Conservation (phyloP, 30 jellyfish, hydroid and myxozoan genomes). For the Catostylus mosaicus region DNA sequence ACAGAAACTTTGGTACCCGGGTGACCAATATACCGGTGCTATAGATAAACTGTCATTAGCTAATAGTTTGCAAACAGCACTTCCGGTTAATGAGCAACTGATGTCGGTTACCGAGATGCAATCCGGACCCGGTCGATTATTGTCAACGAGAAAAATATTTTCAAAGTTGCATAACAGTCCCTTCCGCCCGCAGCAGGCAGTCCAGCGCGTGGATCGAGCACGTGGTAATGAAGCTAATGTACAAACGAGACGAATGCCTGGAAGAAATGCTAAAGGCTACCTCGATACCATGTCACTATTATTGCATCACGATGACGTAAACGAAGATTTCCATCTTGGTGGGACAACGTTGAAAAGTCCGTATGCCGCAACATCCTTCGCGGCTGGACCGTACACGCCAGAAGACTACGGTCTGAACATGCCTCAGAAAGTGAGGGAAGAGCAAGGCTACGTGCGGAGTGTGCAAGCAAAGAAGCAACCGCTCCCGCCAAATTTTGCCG, state of each 20-base stretch:
- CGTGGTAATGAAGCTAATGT: neutral
- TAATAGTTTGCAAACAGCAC: conserved; percentile 29
- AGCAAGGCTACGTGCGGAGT: conserved; percentile 28
- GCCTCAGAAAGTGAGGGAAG: conserved; percentile 7
- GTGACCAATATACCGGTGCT: conserved; percentile 16
- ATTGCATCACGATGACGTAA: conserved; percentile 12
- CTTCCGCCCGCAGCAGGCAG: neutral
- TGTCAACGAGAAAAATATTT: conserved; percentile 4
- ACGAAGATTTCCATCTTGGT: conserved; percentile 24
- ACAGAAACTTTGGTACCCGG: conserved; percentile 71
- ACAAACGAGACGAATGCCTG: neutral
- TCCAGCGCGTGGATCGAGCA: neutral
- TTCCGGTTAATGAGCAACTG: conserved; percentile 10
- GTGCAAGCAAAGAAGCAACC: neutral
- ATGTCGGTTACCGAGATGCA: conserved; percentile 24
- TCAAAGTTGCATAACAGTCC: conserved; percentile 23
- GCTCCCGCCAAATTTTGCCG: neutral
- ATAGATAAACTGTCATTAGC: neutral
- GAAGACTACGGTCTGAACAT: conserved; percentile 23
- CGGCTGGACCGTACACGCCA: neutral
- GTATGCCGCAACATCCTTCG: conserved; percentile 29
- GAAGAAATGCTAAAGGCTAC: conserved; percentile 6
- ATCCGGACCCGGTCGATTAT: conserved; percentile 28
- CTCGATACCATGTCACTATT: conserved; percentile 27
- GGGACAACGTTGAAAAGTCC: conserved; percentile 47